These are phyloP conservation scores for Linepithema humile DNA, from an alignment of 1,140 invertebrate genomes.

Conservation along the genomic window DNA sequence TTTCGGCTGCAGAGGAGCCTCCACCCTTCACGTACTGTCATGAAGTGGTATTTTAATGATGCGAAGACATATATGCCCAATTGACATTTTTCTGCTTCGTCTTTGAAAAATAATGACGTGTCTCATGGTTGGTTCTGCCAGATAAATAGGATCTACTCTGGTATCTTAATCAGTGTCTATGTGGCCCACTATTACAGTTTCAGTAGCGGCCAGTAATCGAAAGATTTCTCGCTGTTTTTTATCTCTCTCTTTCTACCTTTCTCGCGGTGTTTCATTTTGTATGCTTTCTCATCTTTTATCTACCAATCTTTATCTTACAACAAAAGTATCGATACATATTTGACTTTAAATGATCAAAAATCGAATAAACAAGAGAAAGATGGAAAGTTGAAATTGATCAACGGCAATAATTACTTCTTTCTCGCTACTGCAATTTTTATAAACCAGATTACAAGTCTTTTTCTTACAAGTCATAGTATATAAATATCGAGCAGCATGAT, in stretches of 20 bases:
- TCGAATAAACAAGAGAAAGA: not conserved
- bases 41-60: conserved; percentile 71
- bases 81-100: conserved; percentile 58
- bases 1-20: not conserved
- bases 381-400: not conserved
- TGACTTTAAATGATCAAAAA: not conserved
- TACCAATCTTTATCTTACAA: conserved; percentile 51
- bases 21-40: conserved; percentile 42
- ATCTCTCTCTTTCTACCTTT: conserved; percentile 58
- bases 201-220: conserved; percentile 75
- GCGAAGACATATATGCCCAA: conserved; percentile 58
- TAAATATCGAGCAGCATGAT: not conserved
- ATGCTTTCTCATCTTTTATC: not conserved
- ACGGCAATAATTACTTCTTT: not conserved
- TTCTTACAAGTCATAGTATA: too few relatives aligned
- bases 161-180: conserved; percentile 81
- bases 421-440: too few relatives aligned
- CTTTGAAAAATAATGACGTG: conserved; percentile 4
- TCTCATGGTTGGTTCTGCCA: not conserved
- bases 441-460: not conserved
- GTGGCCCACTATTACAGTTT: conserved; percentile 79
- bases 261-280: conserved; percentile 41
- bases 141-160: conserved; percentile 70
- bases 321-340: not conserved
- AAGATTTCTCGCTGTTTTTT: conserved; percentile 53